Conservation (phyloP, 2,113 vertebrate genomes). For the Gila orcuttii region DNA sequence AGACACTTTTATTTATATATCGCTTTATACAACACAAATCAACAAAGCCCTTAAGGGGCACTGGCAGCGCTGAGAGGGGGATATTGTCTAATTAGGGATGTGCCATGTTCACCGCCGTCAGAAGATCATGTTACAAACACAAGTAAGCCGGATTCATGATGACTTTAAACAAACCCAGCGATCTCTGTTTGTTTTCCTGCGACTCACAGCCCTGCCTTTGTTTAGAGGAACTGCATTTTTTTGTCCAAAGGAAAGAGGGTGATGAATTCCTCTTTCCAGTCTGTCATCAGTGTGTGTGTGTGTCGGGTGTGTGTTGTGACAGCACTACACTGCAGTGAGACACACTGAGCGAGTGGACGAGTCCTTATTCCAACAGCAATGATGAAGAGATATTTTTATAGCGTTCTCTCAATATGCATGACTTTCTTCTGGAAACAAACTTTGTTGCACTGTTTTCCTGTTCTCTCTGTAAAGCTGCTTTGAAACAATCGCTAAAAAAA, state of each 20-base stretch:
- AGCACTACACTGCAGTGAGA: not conserved
- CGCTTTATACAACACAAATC: too few species aligned
- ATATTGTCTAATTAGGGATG: not conserved
- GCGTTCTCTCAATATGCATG: not conserved
- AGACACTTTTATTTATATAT: too few species aligned
- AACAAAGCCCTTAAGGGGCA: too few species aligned
- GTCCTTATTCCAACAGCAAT: not conserved
- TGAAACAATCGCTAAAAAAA: too few species aligned
- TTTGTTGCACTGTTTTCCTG: too few species aligned
- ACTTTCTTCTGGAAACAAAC: too few species aligned
- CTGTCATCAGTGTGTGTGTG: not conserved
- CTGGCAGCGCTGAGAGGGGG: not conserved
- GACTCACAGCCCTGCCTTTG: not conserved
- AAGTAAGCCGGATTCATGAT: not conserved
- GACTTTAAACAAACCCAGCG: not conserved
- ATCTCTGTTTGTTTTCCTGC: not conserved
- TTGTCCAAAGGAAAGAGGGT: not conserved
- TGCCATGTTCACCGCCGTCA: not conserved
- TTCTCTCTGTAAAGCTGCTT: too few species aligned
- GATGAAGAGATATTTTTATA: not conserved
- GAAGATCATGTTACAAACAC: not conserved
- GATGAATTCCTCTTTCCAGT: not conserved
- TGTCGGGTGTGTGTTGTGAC: not conserved
- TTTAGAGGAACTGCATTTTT: not conserved
- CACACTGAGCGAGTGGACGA: not conserved